These are phyloP conservation scores for Eledona agricola DNA, from an alignment of 2,888 invertebrate species.

Conservation along the genomic window DNA sequence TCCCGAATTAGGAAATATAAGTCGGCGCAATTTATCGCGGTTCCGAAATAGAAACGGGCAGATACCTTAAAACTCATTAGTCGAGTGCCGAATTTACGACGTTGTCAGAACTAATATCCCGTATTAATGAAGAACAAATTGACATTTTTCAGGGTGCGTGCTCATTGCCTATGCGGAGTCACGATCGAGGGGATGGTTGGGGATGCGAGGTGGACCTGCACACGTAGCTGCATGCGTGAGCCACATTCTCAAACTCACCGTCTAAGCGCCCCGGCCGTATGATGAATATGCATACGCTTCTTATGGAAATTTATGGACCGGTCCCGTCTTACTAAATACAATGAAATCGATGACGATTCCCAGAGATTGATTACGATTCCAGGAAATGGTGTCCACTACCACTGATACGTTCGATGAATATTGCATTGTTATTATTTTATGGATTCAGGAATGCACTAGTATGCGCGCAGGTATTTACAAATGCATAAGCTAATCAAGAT, in stretches of 20 bases:
- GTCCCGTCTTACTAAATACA: slow-evolving; percentile 16
- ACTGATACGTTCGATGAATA: slow-evolving; percentile 39
- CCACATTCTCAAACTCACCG: slow-evolving; percentile 52
- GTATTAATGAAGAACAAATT: slow-evolving; percentile 64
- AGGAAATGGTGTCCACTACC: slow-evolving; percentile 12
- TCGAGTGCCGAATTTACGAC: slow-evolving; percentile 55
- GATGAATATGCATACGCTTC: slow-evolving; percentile 43
- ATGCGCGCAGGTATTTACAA: slow-evolving; percentile 40
- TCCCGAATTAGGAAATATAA: slow-evolving; percentile 47
- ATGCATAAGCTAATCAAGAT: slow-evolving; percentile 49
- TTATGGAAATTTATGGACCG: slow-evolving; percentile 34
- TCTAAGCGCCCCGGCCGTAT: slow-evolving; percentile 35
- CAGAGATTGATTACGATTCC: slow-evolving; percentile 40
- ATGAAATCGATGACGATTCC: slow-evolving; percentile 33
- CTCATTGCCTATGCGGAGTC: slow-evolving; percentile 63
- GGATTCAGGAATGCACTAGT: slow-evolving; percentile 40
- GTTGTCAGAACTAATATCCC: slow-evolving; percentile 60
- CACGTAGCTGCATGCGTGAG: slow-evolving; percentile 53
- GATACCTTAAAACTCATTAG: slow-evolving; percentile 48
- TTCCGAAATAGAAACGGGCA: slow-evolving; percentile 18
- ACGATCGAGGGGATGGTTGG: slow-evolving; percentile 49
- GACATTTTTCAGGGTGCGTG: slow-evolving; percentile 64
- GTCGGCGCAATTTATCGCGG: slow-evolving; percentile 18
- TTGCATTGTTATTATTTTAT: slow-evolving; percentile 44
- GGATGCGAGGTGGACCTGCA: slow-evolving; percentile 42